These are phyloP conservation scores for Peribatodes rhomboidaria DNA, from an alignment of 2,888 invertebrate genomes.

Conservation along the genomic window DNA sequence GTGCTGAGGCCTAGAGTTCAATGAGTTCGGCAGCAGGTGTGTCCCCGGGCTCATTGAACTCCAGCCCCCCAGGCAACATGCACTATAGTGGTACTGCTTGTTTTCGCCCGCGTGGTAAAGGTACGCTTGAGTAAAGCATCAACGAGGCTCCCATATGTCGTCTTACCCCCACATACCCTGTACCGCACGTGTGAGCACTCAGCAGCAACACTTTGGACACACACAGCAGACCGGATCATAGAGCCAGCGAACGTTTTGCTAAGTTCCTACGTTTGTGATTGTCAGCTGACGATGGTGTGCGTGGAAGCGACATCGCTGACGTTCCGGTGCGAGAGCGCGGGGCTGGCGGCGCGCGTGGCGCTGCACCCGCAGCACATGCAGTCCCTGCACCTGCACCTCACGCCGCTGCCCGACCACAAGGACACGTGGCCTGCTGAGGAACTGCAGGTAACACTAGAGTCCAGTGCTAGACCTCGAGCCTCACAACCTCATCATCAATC, in stretches of 20 bases:
- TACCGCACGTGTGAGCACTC: no score
- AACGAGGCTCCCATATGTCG: no score
- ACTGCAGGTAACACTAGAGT: slow-evolving; percentile 86
- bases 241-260: not conserved
- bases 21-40: no score
- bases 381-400: slow-evolving; percentile 92
- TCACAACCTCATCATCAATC: not conserved
- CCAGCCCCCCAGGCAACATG: no score
- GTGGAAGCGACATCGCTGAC: slow-evolving; percentile 95
- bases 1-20: no score
- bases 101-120: no score
- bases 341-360: slow-evolving; percentile 94
- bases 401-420: slow-evolving; percentile 93
- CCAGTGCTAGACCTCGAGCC: not conserved
- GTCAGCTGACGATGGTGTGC: slow-evolving; percentile 90
- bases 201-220: no score
- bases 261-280: not conserved
- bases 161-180: no score
- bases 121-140: no score
- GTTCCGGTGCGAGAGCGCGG: slow-evolving; percentile 94
- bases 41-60: no score
- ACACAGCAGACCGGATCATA: no score
- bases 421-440: slow-evolving; percentile 95
- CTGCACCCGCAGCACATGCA: slow-evolving; percentile 96
- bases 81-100: no score